phyloP scores from a whole-genome alignment of 2,113 vertebrate genomes.

The Hypocryptadius cinnamomeus region DNA sequence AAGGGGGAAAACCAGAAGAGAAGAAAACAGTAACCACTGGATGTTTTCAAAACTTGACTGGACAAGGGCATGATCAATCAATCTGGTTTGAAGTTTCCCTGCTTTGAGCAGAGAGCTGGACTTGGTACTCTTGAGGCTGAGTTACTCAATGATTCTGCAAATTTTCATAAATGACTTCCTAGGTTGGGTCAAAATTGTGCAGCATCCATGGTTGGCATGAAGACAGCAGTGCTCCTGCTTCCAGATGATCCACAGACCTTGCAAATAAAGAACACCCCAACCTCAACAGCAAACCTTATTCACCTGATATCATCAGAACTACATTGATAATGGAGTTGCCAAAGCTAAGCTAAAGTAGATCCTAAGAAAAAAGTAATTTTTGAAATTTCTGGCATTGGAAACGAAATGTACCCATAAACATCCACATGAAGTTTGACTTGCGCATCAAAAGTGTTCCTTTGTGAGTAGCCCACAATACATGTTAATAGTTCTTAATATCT shows the following conservation, averaged over 20 bases:
- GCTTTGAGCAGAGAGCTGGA: not conserved
- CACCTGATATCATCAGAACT: not conserved
- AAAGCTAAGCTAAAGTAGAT: not conserved
- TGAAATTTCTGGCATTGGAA: not conserved
- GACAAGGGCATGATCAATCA: not conserved
- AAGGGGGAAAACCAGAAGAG: not conserved
- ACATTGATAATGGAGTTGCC: not conserved
- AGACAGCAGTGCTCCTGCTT: not conserved
- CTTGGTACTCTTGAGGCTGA: no score
- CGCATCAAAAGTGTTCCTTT: not conserved
- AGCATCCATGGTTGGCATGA: not conserved
- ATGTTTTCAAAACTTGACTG: not conserved
- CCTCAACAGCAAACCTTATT: not conserved
- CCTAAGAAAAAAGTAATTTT: not conserved
- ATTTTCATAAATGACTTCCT: not conserved
- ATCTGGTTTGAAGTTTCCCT: not conserved
- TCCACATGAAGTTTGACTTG: not conserved
- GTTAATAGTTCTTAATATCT: not conserved
- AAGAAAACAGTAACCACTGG: not conserved
- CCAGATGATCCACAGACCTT: not conserved
- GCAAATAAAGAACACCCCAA: not conserved
- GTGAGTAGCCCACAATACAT: not conserved
- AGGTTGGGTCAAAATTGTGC: fast-evolving
- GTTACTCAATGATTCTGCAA: not conserved
- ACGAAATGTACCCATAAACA: not conserved